A percentile compares a stretch with the other conserved stretches of the same genome.
Evolutionary conservation across 2,888 invertebrate species (phyloP).

Genomic region (Xestia xanthographa): DNA sequence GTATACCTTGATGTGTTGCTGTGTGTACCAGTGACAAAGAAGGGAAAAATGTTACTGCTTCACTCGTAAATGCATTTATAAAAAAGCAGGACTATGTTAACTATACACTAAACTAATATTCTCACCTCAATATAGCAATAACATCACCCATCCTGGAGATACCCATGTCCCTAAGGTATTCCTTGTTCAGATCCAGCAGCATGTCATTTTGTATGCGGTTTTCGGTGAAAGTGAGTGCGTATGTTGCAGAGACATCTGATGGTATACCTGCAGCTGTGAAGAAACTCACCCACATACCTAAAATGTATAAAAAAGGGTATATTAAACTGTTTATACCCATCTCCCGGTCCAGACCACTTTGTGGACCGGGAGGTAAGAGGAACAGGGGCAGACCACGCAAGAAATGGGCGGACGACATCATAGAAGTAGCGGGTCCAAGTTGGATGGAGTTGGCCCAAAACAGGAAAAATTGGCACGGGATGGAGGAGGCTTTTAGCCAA

Average conservation of each 20-base stretch:
- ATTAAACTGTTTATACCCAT: no score
- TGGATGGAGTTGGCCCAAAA: no score
- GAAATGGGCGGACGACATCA: no score
- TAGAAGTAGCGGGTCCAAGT: no score
- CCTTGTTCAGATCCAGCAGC: constrained; percentile 96
- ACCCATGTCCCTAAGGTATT: constrained; percentile 97
- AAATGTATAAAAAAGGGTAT: constrained; percentile 3
- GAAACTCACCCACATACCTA: constrained; percentile 95
- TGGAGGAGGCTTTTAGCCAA: no score
- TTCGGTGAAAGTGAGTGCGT: constrained; percentile 96
- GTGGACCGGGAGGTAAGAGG: no score
- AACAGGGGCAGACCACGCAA: no score
- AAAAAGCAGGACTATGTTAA: neutral
- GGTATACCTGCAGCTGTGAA: constrained; percentile 96
- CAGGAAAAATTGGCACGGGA: no score
- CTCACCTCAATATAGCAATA: constrained; percentile 93
- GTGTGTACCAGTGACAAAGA: neutral
- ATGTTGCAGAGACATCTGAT: constrained; percentile 94
- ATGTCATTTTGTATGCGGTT: constrained; percentile 96
- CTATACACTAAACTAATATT: neutral
- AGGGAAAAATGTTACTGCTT: neutral
- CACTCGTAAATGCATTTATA: neutral
- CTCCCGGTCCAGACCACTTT: no score
- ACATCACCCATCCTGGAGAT: constrained; percentile 93
- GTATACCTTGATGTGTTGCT: no score